Conservation (phyloP, 1,140 invertebrate genomes). For the Caenorhabditis tropicalis region DNA sequence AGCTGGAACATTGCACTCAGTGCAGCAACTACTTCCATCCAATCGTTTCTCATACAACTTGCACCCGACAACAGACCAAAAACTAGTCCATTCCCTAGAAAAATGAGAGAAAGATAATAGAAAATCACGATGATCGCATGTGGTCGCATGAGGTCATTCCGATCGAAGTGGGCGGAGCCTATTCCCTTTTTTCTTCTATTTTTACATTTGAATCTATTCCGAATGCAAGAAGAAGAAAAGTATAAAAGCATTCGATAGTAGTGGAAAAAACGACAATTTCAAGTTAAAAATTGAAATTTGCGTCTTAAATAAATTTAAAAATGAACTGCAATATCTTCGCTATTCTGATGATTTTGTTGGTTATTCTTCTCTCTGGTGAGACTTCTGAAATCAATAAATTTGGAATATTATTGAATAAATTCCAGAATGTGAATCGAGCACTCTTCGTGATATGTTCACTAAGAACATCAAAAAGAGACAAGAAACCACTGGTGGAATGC, state of each 20-base stretch:
- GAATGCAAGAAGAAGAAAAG: too few species aligned
- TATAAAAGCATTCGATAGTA: neutral
- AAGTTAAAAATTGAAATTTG: neutral
- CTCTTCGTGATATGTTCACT: slow-evolving; percentile 9
- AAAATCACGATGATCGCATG: slow-evolving; percentile 4
- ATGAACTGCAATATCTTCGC: neutral
- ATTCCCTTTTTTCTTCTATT: neutral
- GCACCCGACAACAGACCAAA: too few species aligned
- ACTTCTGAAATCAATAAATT: neutral
- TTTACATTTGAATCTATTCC: too few species aligned
- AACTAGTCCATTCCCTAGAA: neutral
- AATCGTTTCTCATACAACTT: neutral
- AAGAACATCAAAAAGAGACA: slow-evolving; percentile 16
- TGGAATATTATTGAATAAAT: neutral
- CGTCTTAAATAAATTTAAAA: too few species aligned
- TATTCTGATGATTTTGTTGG: neutral
- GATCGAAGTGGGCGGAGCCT: neutral
- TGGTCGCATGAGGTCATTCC: neutral
- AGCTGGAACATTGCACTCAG: too few species aligned
- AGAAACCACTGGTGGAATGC: slow-evolving; percentile 16
- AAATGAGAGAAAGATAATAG: neutral
- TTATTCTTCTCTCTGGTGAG: neutral
- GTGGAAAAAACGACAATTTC: neutral
- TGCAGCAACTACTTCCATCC: neutral
- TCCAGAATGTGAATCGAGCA: neutral